Evolutionary conservation across 2,888 invertebrate genomes (phyloP).

Genomic region (Trileptium ribeirensis): DNA sequence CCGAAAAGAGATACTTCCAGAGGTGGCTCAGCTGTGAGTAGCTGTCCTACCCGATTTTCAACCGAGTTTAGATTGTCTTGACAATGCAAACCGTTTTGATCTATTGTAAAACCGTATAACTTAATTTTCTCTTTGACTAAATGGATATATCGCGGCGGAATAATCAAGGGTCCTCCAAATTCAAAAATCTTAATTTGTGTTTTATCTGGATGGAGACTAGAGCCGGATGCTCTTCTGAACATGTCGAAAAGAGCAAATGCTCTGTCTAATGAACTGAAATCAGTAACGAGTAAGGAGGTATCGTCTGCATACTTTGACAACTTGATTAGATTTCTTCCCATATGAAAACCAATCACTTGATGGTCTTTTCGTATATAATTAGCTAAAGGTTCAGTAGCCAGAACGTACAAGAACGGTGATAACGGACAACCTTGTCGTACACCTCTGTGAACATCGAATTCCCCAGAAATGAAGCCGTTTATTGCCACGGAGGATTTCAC

Average conservation of each 20-base stretch:
- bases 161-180: too few relatives aligned
- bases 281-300: not conserved
- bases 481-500: not conserved
- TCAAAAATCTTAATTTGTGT: not conserved
- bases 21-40: not conserved
- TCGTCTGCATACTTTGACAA: slow-evolving; percentile 11
- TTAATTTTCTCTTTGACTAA: not conserved
- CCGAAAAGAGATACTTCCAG: not conserved
- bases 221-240: not conserved
- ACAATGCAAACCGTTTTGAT: not conserved
- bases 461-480: slow-evolving; percentile 6
- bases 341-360: not conserved
- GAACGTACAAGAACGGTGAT: slow-evolving; percentile 1
- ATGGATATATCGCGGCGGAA: not conserved
- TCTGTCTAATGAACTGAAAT: not conserved
- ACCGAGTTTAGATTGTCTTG: not conserved
- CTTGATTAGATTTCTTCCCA: not conserved
- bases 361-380: not conserved
- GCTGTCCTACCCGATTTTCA: not conserved
- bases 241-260: not conserved
- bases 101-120: not conserved
- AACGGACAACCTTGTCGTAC: slow-evolving; percentile 13
- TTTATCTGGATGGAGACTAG: not conserved
- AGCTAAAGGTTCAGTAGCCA: not conserved
- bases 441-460: not conserved